Percentiles rank a stretch among this genome's conserved stretches.
Evolutionary conservation across 2,888 invertebrate species (phyloP).

Genomic region (Onthophagus sagittarius): DNA sequence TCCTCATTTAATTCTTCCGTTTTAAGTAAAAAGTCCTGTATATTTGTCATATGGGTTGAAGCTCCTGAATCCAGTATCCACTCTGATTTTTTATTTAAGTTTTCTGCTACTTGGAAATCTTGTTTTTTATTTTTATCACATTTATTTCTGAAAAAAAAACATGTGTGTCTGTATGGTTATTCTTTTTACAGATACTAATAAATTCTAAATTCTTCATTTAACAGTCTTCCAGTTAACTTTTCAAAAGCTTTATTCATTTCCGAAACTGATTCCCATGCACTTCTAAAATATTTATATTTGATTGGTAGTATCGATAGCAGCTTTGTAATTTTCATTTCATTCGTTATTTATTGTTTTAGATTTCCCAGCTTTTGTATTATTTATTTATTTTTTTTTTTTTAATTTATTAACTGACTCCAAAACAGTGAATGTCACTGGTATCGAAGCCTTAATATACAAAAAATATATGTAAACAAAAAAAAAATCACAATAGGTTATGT

Average conservation of each 20-base stretch:
- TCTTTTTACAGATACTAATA: too few relatives aligned
- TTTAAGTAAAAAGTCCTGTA: neutral
- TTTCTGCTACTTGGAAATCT: neutral
- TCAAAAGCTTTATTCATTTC: neutral
- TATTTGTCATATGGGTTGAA: constrained; percentile 1
- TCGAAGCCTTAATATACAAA: too few relatives aligned
- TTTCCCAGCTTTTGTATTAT: too few relatives aligned
- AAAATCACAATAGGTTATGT: too few relatives aligned
- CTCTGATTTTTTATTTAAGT: neutral
- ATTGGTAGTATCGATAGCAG: neutral
- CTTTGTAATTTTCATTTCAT: neutral
- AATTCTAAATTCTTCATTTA: constrained; percentile 2
- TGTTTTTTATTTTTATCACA: neutral
- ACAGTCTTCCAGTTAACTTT: neutral
- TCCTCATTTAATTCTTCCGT: neutral
- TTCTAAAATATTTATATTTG: neutral
- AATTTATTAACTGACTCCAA: too few relatives aligned
- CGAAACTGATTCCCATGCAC: neutral
- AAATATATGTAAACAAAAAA: too few relatives aligned
- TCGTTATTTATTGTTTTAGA: neutral
- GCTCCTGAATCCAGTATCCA: constrained; percentile 11
- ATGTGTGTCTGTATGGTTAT: constrained; percentile 2
- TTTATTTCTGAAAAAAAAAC: constrained; percentile 10
- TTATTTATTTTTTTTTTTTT: too few relatives aligned
- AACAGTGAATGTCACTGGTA: too few relatives aligned